phyloP scores from a whole-genome alignment of 1,140 invertebrate genomes.

The Calycopis cecrops region DNA sequence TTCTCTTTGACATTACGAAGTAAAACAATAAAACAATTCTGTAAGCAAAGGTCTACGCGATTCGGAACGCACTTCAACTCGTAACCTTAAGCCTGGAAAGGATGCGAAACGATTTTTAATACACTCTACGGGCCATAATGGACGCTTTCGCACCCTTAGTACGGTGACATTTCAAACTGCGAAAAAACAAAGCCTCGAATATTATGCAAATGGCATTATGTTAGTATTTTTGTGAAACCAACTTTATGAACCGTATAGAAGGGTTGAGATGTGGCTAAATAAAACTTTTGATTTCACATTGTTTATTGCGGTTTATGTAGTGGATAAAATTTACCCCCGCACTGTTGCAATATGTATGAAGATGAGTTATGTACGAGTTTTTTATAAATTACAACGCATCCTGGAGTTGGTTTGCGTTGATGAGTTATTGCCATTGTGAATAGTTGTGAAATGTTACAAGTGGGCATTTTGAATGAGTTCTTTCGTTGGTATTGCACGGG shows the following conservation, averaged over 20 bases:
- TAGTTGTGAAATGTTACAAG: too few species aligned
- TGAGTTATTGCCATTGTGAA: slow-evolving; percentile 8
- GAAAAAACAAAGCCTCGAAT: slow-evolving; percentile 69
- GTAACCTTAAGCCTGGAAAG: slow-evolving; percentile 70
- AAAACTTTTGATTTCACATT: slow-evolving; percentile 58
- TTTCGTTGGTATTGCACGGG: too few species aligned
- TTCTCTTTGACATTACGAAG: too few species aligned
- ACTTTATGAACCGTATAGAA: slow-evolving; percentile 68
- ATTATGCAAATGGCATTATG: slow-evolving; percentile 74
- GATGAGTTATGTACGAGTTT: slow-evolving; percentile 13
- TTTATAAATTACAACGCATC: slow-evolving; percentile 2
- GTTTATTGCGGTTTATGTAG: slow-evolving; percentile 49
- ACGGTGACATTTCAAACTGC: slow-evolving; percentile 73
- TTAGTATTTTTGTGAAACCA: slow-evolving; percentile 53
- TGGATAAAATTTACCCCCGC: slow-evolving; percentile 33
- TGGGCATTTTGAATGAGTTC: too few species aligned
- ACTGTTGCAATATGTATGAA: slow-evolving; percentile 23
- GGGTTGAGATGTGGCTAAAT: slow-evolving; percentile 55
- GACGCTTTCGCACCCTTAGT: slow-evolving; percentile 62
- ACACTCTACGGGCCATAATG: slow-evolving; percentile 63
- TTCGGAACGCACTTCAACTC: slow-evolving; percentile 16
- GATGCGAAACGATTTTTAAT: slow-evolving; percentile 71
- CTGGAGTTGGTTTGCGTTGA: background rate
- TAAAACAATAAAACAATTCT: background rate
- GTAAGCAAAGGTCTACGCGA: slow-evolving; percentile 24